Evolutionary conservation across 2,113 vertebrate species (phyloP), one percentile per base, ranked within the genome.

Genomic region (Erinaceus europaeus): DNA sequence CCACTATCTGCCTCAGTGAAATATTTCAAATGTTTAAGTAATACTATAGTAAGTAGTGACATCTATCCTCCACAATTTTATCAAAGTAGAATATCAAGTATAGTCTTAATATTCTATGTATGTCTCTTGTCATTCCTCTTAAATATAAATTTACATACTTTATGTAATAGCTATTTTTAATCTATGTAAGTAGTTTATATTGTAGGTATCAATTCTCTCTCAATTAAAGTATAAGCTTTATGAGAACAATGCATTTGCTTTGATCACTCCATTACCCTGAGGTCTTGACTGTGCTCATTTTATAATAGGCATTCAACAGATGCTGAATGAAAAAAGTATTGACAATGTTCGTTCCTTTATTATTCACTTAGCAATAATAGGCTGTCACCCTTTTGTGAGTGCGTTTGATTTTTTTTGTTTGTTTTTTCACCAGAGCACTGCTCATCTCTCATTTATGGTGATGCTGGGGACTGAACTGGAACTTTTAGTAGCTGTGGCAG

Each of bases 21-120:
- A 36, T 89, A 90, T 59, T 78, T 93, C 67, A 90, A 69, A 92
- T 61, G 53, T 5, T 61, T 4, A 89, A 72, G 68, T 32, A 73
- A 74, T 6, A 77, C 32, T 85, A 32, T 42, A 90, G 77, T 25
- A 75, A 86, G 67, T 29, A 71, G 25, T 68, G 46, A 25, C 46
- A 1, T 57, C 29, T 9, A 55, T n/a, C 34, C 27, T 67, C 67
- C 48, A 69, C 38, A n/a, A 40, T 44, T 61, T 83, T 71, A 88
- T 74, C 40, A 76, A 80, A 91, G 52, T 34, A 77, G 81, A 84
- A 84, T 15, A 29, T 53, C 46, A 73, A 46, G 40, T 15, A 20
- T 15, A 25, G 42, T 71, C 34, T 78, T 83, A 68, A 86, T 36
- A 83, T 5, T 82, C 44, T n/a, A 2, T 81, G 75, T 79, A 23